Evolutionary conservation across 2,113 vertebrate genomes (phyloP).

Genomic region (Ivindomyrus marchei): DNA sequence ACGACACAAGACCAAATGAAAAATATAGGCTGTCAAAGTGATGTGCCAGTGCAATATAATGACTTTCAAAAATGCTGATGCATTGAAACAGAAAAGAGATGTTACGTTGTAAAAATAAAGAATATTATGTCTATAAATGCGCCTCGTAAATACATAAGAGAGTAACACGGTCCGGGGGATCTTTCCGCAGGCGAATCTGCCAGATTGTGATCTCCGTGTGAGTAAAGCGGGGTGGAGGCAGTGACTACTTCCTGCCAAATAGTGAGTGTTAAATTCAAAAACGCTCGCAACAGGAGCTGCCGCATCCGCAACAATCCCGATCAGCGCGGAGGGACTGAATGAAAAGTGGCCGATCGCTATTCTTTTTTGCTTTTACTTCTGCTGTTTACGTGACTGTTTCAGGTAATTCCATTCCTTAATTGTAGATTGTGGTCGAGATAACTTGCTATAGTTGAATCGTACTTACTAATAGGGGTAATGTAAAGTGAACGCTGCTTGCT

Average conservation of each 20-base stretch:
- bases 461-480: neutral
- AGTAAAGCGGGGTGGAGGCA: neutral
- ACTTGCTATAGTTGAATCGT: neutral
- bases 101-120: neutral
- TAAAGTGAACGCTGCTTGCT: neutral
- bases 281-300: conserved; percentile 26
- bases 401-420: neutral
- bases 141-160: neutral
- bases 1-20: neutral
- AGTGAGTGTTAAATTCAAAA: conserved; percentile 27
- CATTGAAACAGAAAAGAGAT: neutral
- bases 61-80: neutral
- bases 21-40: neutral
- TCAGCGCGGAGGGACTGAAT: neutral
- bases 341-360: neutral
- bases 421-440: neutral
- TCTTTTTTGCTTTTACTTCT: neutral
- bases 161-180: neutral
- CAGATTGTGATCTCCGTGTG: neutral
- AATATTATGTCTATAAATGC: neutral
- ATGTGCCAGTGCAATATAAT: neutral
- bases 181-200: neutral
- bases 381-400: neutral
- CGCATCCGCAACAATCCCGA: conserved; percentile 17
- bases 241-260: conserved; percentile 50